These are phyloP conservation scores for Tenthredo amoena DNA, from an alignment of 2,888 invertebrate species.

Conservation along the genomic window DNA sequence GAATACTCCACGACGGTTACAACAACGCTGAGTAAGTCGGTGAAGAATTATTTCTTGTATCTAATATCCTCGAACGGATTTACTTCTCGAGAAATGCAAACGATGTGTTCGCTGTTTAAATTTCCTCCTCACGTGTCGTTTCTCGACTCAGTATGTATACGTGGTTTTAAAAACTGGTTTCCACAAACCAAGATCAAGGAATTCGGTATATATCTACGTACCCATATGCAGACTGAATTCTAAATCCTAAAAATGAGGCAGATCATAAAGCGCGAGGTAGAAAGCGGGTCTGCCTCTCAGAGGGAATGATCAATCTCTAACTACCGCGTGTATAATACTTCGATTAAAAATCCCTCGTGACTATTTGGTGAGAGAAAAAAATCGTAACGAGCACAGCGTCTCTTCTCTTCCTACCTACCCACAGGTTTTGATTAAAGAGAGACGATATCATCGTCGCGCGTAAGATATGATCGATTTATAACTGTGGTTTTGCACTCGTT, in stretches of 20 bases:
- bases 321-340: neutral
- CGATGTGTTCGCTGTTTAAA: conserved; percentile 14
- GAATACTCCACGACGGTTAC: conserved; percentile 48
- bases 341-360: neutral
- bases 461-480: conserved; percentile 34
- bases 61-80: neutral
- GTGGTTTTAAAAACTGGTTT: conserved; percentile 10
- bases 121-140: neutral
- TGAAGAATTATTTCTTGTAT: neutral
- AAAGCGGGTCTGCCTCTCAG: neutral
- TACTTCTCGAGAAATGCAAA: conserved; percentile 22
- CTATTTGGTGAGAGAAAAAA: neutral
- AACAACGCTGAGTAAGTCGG: conserved; percentile 67
- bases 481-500: conserved; percentile 19
- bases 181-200: conserved; percentile 6
- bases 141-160: neutral
- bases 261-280: neutral
- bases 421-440: conserved; percentile 4
- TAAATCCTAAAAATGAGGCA: neutral
- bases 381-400: neutral
- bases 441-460: neutral
- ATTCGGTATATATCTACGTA: neutral
- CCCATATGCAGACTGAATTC: neutral
- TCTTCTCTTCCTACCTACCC: neutral
- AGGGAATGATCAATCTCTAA: neutral